These are phyloP conservation scores for Brachypalpus laphriformis DNA, from an alignment of 2,888 invertebrate genomes.

Conservation along the genomic window DNA sequence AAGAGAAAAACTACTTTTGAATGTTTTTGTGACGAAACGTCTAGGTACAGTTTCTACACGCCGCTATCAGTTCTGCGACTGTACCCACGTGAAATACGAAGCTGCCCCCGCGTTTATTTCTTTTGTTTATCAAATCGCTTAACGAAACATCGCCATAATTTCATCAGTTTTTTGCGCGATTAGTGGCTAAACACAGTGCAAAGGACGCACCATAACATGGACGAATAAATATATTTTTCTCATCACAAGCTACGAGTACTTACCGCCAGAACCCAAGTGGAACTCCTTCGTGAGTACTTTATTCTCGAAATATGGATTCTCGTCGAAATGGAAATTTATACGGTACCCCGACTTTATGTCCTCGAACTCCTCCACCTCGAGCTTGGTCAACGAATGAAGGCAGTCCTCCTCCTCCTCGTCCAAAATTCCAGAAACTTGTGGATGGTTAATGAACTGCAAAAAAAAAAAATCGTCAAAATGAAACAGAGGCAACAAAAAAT, in stretches of 20 bases:
- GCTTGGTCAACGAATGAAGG: conserved; percentile 87
- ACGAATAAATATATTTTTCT: background rate
- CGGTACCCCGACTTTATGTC: conserved; percentile 93
- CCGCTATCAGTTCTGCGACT: background rate
- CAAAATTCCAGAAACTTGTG: conserved; percentile 90
- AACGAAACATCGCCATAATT: background rate
- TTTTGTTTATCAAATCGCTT: background rate
- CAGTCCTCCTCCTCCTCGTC: conserved; percentile 93
- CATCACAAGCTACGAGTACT: too few relatives aligned
- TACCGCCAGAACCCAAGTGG: conserved; percentile 81
- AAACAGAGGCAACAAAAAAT: conserved; percentile 40
- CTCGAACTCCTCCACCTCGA: conserved; percentile 93
- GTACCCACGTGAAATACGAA: background rate
- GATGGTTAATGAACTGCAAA: conserved; percentile 90
- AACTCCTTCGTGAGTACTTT: conserved; percentile 91
- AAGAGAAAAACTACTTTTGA: too few relatives aligned
- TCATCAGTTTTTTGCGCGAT: background rate
- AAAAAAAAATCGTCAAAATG: background rate
- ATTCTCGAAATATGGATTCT: conserved; percentile 93
- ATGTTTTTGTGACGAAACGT: background rate
- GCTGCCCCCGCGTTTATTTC: background rate
- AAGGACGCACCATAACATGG: background rate
- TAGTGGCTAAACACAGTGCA: too few relatives aligned
- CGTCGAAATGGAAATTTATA: conserved; percentile 90
- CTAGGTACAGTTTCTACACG: conserved; percentile 27